Evolutionary conservation across 2,797 vertebrate genomes (phyloP).

Genomic region (Scarus forsteni): DNA sequence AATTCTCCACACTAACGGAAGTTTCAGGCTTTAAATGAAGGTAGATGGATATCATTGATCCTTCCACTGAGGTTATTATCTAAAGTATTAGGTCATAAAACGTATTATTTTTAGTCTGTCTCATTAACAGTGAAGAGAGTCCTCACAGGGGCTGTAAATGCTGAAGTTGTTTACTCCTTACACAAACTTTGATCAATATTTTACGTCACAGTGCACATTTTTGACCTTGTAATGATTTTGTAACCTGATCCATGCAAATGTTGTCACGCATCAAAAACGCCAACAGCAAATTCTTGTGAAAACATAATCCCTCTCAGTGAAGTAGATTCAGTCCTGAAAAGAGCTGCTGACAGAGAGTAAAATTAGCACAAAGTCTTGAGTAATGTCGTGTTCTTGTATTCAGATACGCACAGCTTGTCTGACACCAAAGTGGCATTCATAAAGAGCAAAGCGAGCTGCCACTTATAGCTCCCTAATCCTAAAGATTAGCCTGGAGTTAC

Average conservation of each 20-base stretch:
- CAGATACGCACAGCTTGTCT: conserved; percentile 46
- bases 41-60: no score
- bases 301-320: conserved; percentile 9
- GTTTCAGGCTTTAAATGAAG: no score
- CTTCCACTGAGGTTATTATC: no score
- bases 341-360: conserved; percentile 39
- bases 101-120: no score
- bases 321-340: conserved; percentile 22
- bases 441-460: conserved; percentile 65
- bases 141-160: no score
- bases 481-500: conserved; percentile 80
- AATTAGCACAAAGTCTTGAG: conserved; percentile 61
- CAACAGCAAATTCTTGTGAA: conserved; percentile 15
- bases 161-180: no score
- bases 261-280: background rate
- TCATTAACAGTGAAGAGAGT: no score
- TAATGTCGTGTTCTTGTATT: conserved; percentile 58
- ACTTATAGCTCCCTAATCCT: conserved; percentile 81
- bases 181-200: background rate
- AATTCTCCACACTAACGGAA: no score
- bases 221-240: background rate
- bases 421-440: conserved; percentile 69
- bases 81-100: no score
- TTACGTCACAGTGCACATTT: background rate
- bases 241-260: background rate